Evolutionary conservation across 92 coral and sea anemone species (phyloP).

Genomic region (Umimayanthus chanpuru): DNA sequence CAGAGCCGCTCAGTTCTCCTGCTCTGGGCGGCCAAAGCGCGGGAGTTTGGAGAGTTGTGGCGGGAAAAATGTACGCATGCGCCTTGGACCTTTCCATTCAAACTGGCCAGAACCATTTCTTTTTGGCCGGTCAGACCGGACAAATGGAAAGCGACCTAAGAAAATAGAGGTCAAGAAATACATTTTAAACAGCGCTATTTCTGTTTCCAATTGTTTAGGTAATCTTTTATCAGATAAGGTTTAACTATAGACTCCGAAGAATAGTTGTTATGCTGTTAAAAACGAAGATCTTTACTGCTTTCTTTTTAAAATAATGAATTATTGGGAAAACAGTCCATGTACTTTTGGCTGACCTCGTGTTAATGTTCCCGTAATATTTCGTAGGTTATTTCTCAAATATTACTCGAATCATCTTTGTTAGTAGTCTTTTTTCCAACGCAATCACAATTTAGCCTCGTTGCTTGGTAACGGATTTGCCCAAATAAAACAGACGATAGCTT

Average conservation of each 20-base stretch:
- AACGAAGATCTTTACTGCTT: neutral
- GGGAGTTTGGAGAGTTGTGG: no score
- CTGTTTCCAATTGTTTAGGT: neutral
- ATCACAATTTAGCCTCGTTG: constrained; percentile 3
- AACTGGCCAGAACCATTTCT: no score
- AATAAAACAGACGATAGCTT: neutral
- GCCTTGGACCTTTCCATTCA: no score
- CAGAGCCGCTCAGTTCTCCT: no score
- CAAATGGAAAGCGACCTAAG: no score
- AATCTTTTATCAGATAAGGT: neutral
- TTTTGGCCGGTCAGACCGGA: no score
- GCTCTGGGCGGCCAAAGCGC: no score
- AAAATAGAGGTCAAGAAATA: neutral
- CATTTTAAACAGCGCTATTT: no score
- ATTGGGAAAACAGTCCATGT: no score
- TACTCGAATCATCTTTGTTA: neutral
- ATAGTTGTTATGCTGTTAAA: neutral
- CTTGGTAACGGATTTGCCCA: constrained; percentile 15
- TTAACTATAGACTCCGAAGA: neutral
- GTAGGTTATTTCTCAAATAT: neutral
- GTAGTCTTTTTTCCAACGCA: neutral
- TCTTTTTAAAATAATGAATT: no score
- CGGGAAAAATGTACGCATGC: no score
- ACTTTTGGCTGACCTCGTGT: neutral
- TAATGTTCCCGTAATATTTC: neutral